Conservation (phyloP, 2,888 invertebrate genomes). For the Caenorhabditis drosophilae region DNA sequence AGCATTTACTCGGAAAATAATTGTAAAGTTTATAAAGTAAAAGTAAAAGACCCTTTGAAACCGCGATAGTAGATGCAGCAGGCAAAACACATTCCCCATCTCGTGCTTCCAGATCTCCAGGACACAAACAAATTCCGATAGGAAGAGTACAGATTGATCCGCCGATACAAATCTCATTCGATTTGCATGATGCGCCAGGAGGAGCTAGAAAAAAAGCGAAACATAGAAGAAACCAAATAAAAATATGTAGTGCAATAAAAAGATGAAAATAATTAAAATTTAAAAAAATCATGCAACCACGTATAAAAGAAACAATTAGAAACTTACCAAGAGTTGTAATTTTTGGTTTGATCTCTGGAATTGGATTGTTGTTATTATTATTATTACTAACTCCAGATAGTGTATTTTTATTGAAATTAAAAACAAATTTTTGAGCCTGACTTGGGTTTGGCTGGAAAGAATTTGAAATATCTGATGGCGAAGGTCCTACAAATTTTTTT, state of each 20-base stretch:
- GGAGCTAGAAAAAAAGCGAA: constrained; percentile 28
- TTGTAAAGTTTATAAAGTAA: too few relatives aligned
- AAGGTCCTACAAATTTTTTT: too few relatives aligned
- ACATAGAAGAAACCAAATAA: constrained; percentile 4
- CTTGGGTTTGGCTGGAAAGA: constrained; percentile 45
- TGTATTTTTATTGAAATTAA: constrained; percentile 33
- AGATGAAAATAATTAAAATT: constrained; percentile 12
- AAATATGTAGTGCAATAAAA: constrained; percentile 14
- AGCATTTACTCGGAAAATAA: neutral
- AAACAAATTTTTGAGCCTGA: constrained; percentile 25
- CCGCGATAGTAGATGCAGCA: constrained; percentile 42
- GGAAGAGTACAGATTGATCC: constrained; percentile 64
- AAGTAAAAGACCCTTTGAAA: constrained; percentile 44
- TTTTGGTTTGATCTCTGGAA: constrained; percentile 19
- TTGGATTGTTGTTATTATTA: constrained; percentile 15
- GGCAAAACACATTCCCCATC: constrained; percentile 63
- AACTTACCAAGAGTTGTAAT: constrained; percentile 47
- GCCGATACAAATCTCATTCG: constrained; percentile 63
- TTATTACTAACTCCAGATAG: constrained; percentile 8
- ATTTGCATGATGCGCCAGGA: constrained; percentile 61
- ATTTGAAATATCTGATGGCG: too few relatives aligned
- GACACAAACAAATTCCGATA: constrained; percentile 64
- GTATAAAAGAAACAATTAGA: neutral
- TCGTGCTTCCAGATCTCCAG: constrained; percentile 60
- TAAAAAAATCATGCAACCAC: constrained; percentile 1